Evolutionary conservation across 2,797 vertebrate genomes (phyloP).

Genomic region (Pipistrellus nathusii): DNA sequence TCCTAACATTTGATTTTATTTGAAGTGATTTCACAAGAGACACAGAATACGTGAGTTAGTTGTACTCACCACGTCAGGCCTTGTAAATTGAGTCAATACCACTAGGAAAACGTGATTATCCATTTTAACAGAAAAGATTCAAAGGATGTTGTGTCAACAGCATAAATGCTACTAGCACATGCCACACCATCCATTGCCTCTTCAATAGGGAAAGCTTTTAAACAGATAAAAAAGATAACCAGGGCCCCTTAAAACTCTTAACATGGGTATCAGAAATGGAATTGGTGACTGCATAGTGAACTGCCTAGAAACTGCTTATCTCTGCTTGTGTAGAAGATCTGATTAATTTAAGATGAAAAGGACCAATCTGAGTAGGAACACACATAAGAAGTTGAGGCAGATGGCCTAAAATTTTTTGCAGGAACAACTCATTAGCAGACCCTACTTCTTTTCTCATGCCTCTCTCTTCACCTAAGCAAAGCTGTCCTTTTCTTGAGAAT

Average conservation of each 20-base stretch:
- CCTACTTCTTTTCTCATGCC: background rate
- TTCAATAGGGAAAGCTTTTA: background rate
- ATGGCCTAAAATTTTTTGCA: background rate
- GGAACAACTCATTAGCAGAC: background rate
- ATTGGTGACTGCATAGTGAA: background rate
- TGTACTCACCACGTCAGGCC: background rate
- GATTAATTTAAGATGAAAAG: slow-evolving; percentile 10
- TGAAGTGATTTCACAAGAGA: slow-evolving; percentile 26
- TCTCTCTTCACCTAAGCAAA: background rate
- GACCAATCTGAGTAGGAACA: background rate
- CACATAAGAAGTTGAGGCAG: background rate
- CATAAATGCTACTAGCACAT: background rate
- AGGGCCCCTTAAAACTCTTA: background rate
- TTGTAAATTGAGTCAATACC: background rate
- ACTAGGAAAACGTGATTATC: background rate
- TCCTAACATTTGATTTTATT: background rate
- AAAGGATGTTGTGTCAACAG: background rate
- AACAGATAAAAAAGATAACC: background rate
- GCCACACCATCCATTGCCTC: rapidly evolving
- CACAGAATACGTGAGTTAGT: slow-evolving; percentile 2
- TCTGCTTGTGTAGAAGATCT: background rate
- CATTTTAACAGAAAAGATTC: background rate
- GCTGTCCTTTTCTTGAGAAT: background rate
- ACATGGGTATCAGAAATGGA: background rate
- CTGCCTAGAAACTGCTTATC: background rate